Evolutionary conservation across 2,113 vertebrate genomes (phyloP).

Genomic region (Oncorhynchus mykiss): DNA sequence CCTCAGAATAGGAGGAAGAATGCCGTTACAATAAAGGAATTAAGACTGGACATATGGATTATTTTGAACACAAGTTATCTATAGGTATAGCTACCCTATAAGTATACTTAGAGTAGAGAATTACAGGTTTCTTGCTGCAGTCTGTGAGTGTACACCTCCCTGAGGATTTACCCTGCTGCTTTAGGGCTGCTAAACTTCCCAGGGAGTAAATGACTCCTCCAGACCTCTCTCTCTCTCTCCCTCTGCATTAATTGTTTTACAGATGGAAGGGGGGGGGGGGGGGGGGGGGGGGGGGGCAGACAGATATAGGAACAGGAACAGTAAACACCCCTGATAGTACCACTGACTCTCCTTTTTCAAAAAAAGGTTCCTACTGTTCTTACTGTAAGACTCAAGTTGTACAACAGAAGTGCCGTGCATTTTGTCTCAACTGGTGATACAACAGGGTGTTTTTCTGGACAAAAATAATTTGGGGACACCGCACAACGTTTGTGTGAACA

Average conservation of each 20-base stretch:
- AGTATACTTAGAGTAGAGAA: not conserved
- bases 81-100: not conserved
- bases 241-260: constrained; percentile 51
- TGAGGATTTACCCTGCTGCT: constrained; percentile 16
- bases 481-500: no score
- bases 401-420: no score
- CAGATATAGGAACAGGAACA: not conserved
- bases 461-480: no score
- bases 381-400: no score
- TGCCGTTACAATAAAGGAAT: not conserved
- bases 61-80: not conserved
- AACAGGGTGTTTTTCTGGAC: no score
- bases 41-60: not conserved
- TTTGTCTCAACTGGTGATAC: no score
- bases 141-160: constrained; percentile 1
- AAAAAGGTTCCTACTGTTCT: no score
- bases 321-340: not conserved
- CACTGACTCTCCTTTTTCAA: not conserved
- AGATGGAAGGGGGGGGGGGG: constrained; percentile 38
- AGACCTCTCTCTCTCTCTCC: constrained; percentile 46
- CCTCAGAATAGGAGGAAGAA: no score
- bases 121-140: constrained; percentile 2
- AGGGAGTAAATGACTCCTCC: constrained; percentile 55
- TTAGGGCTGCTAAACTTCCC: constrained; percentile 39
- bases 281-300: no score